Base-by-base conservation (phyloP, 2,888 invertebrate species). In the Dastarcus helophoroides region DNA sequence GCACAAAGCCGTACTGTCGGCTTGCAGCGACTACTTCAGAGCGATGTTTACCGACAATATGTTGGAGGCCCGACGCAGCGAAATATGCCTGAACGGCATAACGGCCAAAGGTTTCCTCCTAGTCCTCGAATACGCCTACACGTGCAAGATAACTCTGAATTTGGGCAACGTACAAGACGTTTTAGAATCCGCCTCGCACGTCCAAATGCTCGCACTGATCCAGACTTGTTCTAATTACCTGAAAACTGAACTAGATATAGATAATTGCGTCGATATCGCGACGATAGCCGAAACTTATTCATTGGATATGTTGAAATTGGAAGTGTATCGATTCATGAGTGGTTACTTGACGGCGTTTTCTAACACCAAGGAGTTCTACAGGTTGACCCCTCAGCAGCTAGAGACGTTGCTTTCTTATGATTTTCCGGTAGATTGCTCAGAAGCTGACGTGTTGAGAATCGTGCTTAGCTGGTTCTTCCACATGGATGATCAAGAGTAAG, bases 31-130 rank as follows among this genome's bases (percentile, higher is more conserved):
- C 47, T 81, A 79, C 46, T 81, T 81, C 56, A 67, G 76, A 41
- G 79, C 79, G 29, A 79, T 80, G 79, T 81, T 81, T 47, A 77
- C 77, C 1, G 75, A 72, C 51, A 73, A 71, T 25, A 74, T 80
- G 69, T 58, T 69, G 37, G 80, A 81, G 54, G 67, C 76, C 13
- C 62, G 67, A 10, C 71, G 75, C 51, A 67, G 68, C 31, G 73
- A 76, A 53, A 76, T 80, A 4, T 64, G 64, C 37, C 53, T 80
- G 16, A 73, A 75, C 32, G 79, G 78, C 2, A 69, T 80, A 3
- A 70, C 73, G 4, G 73, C 76, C 0, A 65, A 67, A 22, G 79
- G 78, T 10, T 73, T 80, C 53, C 59, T 67, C 30, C 60, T 70
- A 24, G 61, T 80, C 2, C 59, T 81, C 8, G 73, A 79, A 46